Base-by-base conservation (phyloP, 2,113 vertebrate species). In the Urocolius indicus region DNA sequence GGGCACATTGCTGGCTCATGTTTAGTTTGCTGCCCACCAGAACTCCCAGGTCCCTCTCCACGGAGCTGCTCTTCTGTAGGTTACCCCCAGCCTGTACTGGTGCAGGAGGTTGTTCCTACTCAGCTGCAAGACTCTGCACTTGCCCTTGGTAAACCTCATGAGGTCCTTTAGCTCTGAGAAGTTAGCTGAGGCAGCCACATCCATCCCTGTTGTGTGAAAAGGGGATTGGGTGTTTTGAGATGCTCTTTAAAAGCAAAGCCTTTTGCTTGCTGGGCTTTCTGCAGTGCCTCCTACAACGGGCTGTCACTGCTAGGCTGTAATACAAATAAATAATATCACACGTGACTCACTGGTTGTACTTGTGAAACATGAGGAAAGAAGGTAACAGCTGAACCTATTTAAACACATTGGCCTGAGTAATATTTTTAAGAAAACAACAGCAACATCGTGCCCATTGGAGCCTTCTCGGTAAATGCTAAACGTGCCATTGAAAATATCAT, bases 401-500 rank as follows among this genome's bases (percentile, higher is more conserved):
- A 87, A 92, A 95, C 63, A 51, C 82, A 46, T 36, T 74, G 72
- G 75, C 63, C 82, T 48, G 79, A 71, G 8, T 52, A 72, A 65
- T 61, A 54, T 63, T 93, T 88, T 71, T 7, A 80, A 93, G 84
- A 73, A 87, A 94, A 94, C 51, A 85, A 66, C 43, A 48, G 74
- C 74, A 91, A 79, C 0, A 0, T 49, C 3, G 27, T 84, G 88
- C 90, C 84, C 79, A 78, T 43, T 5, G 10, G 30, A 94, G 38
- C 21, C 88, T 92, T 49, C 72, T 84, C 85, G 83, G 61, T 55
- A 90, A 90, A 89, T 57, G 72, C 65, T 94, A 57, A 94, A 77
- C 3, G 3, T 95, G 85, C 73, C 88, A 90, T 34, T 96, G 92
- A 94, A 96, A 96, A 93, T 78, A 94, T 81, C 46, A 83, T 87